Base-by-base conservation (phyloP, 2,888 invertebrate genomes). In the Polydrusus pterygomalis region DNA sequence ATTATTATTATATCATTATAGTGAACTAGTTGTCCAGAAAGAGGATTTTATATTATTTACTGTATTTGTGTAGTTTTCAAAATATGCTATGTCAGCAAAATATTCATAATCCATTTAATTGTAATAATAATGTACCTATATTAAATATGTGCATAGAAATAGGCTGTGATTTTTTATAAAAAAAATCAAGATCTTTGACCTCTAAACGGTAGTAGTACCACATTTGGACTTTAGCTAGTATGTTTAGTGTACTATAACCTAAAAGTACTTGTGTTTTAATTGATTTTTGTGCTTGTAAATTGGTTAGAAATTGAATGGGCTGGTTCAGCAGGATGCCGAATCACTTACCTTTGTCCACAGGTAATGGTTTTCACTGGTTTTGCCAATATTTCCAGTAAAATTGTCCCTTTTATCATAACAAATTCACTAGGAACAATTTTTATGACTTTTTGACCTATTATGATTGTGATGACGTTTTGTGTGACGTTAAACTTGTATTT, bases 321-420 rank as follows among this genome's bases (percentile, higher is more conserved):
- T 81, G 77, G 80, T 77, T 72, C 34, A 75, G 70, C 40, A 56
- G 54, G 11, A 75, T 74, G 30, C 64, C 72, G 8, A 80, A 77
- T 67, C 79, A 81, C 78, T 82, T 83, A 82, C 83, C 82, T 79
- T 20, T 63, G 62, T 67, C 80, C 56, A 73, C 77, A 71, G 80
- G 81, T 81, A 75, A 80, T 68, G 78, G 74, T 73, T 76, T 30
- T 51, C 17, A 65, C 11, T 62, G 56, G 73, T 64, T 72, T 71
- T 51, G 43, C 45, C 30, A 58, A 67, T 47, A 70, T 77, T 71
- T 51, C 54, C 47, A 34, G 7, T 10, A 68, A 45, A 64, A 71
- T 68, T 45, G 34, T 43, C 34, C 69, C 70, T 71, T 74, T 75
- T 79, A 77, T 15, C 72, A 77, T 76, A 65, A 72, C 74, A 67